Conservation (phyloP, 1,140 invertebrate species). For the Polypedilum pembai region DNA sequence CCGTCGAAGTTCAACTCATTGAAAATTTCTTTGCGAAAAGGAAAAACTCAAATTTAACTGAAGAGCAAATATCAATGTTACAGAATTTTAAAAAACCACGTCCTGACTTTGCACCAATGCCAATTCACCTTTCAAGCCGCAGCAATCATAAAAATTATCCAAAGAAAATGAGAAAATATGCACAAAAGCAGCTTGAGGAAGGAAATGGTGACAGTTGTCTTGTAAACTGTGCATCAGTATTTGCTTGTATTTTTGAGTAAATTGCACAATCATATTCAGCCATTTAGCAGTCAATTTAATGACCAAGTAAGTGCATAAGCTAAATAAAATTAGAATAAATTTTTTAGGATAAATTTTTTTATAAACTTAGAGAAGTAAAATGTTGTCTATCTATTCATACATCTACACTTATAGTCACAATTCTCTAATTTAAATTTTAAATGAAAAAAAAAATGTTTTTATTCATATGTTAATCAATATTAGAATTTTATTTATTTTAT, state of each 20-base stretch:
- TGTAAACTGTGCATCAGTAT: slow-evolving; percentile 41
- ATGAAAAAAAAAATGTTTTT: neutral
- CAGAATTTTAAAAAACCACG: slow-evolving; percentile 41
- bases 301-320: neutral
- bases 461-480: neutral
- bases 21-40: slow-evolving; percentile 40
- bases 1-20: slow-evolving; percentile 37
- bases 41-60: slow-evolving; percentile 40
- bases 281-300: neutral
- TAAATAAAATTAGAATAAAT: neutral
- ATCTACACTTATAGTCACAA: neutral
- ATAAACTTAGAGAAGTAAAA: neutral
- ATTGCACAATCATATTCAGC: slow-evolving; percentile 22
- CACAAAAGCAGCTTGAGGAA: slow-evolving; percentile 33
- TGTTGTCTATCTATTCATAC: neutral
- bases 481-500: no score
- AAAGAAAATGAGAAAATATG: slow-evolving; percentile 40
- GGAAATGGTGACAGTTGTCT: slow-evolving; percentile 39
- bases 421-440: neutral
- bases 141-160: slow-evolving; percentile 42
- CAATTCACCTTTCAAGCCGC: slow-evolving; percentile 41
- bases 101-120: slow-evolving; percentile 41
- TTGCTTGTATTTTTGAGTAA: slow-evolving; percentile 43
- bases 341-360: neutral
- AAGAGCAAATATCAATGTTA: slow-evolving; percentile 39